Percentiles rank a stretch among this genome's conserved stretches.
Conservation (phyloP, 1,140 invertebrate species). For the Mizuhopecten yessoensis region DNA sequence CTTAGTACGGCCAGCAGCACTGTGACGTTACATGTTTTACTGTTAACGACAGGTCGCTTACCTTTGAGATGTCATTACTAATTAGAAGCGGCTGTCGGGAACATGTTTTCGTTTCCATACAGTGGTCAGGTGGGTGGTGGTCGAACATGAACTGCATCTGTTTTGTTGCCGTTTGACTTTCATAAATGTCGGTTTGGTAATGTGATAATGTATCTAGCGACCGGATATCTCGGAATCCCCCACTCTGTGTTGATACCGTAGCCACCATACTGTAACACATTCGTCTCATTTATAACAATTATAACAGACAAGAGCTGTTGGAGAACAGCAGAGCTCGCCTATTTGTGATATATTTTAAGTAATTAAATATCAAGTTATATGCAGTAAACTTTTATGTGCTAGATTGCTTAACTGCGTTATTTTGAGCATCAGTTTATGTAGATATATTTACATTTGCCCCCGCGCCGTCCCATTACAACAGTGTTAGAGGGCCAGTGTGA, state of each 20-base stretch:
- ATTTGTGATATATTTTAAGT: too few species aligned
- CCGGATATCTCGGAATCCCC: neutral
- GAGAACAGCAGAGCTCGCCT: too few species aligned
- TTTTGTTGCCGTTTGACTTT: neutral
- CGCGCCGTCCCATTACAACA: too few species aligned
- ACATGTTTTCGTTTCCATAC: neutral
- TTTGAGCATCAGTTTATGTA: too few species aligned
- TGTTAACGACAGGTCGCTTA: too few species aligned
- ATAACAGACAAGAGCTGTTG: too few species aligned
- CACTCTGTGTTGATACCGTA: neutral
- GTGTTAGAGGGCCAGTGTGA: too few species aligned
- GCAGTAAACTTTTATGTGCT: too few species aligned
- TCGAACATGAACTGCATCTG: constrained; percentile 48
- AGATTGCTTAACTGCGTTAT: too few species aligned
- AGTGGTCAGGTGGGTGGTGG: constrained; percentile 32
- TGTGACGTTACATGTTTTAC: neutral
- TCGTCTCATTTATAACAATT: too few species aligned
- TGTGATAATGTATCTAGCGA: neutral
- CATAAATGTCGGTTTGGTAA: neutral
- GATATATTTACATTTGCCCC: too few species aligned
- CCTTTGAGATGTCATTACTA: neutral
- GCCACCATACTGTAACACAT: neutral
- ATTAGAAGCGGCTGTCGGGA: neutral
- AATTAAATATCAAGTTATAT: too few species aligned
- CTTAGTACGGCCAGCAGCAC: neutral